Conservation (phyloP, 2,113 vertebrate genomes). For the Platanista minor region DNA sequence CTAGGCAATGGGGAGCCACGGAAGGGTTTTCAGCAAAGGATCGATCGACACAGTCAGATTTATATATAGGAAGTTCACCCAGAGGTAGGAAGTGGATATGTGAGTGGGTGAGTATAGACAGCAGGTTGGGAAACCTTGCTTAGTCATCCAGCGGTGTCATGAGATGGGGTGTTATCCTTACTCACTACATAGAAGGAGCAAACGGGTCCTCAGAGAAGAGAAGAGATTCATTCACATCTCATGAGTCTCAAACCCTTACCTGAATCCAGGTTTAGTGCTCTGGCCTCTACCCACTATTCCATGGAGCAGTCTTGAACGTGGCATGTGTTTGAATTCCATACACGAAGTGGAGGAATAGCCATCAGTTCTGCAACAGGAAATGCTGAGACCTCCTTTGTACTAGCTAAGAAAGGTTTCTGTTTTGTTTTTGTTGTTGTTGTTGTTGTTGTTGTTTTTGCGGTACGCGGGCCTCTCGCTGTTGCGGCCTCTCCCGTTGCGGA, state of each 20-base stretch:
- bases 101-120: fast-evolving
- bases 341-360: neutral
- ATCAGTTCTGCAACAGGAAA: neutral
- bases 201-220: neutral
- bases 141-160: fast-evolving
- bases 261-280: neutral
- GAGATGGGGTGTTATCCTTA: neutral
- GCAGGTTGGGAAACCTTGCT: no score
- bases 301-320: fast-evolving
- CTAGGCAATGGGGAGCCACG: neutral
- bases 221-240: neutral
- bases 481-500: no score
- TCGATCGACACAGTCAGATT: neutral
- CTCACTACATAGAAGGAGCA: neutral
- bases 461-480: no score
- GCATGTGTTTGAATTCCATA: neutral
- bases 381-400: neutral
- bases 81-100: no score
- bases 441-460: no score
- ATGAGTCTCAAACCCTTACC: neutral
- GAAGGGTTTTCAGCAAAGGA: neutral
- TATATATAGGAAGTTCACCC: neutral
- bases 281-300: no score
- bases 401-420: neutral
- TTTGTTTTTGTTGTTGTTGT: no score